Conservation (phyloP, 2,797 vertebrate genomes). For the Pyrocephalus nanus region DNA sequence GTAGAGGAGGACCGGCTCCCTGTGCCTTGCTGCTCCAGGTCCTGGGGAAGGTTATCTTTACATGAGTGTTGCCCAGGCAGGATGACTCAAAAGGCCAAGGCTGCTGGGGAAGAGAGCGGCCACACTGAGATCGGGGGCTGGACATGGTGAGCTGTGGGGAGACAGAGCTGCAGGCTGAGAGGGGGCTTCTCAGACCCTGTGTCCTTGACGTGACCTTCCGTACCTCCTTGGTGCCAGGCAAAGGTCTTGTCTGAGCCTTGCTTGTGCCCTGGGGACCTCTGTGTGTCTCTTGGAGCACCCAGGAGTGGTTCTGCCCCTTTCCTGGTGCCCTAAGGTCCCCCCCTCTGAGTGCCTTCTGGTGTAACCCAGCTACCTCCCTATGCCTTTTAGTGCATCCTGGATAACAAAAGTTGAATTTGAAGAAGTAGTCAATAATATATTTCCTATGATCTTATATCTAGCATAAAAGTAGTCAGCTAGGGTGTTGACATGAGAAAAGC, state of each 20-base stretch:
- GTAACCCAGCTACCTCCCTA: background rate
- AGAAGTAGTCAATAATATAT: background rate
- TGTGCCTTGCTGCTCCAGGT: background rate
- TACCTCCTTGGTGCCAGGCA: background rate
- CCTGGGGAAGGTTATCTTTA: background rate
- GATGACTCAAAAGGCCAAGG: fast-evolving
- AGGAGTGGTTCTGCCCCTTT: background rate
- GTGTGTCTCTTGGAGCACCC: background rate
- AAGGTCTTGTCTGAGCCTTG: background rate
- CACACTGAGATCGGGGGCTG: background rate
- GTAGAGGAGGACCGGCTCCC: background rate
- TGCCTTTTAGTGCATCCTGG: background rate
- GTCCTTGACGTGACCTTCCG: background rate
- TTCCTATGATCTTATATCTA: background rate
- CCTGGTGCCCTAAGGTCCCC: background rate
- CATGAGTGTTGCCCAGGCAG: fast-evolving
- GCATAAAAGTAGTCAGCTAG: background rate
- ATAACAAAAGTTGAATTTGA: background rate
- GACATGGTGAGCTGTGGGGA: background rate
- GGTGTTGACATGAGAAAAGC: background rate
- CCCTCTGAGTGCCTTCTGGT: background rate
- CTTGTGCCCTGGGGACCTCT: background rate
- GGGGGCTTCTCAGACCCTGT: background rate
- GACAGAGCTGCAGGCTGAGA: background rate
- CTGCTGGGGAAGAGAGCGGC: background rate